Percentiles rank a stretch among this genome's conserved stretches.
Conservation (phyloP, 2,888 invertebrate species). For the Nasonia oneida region DNA sequence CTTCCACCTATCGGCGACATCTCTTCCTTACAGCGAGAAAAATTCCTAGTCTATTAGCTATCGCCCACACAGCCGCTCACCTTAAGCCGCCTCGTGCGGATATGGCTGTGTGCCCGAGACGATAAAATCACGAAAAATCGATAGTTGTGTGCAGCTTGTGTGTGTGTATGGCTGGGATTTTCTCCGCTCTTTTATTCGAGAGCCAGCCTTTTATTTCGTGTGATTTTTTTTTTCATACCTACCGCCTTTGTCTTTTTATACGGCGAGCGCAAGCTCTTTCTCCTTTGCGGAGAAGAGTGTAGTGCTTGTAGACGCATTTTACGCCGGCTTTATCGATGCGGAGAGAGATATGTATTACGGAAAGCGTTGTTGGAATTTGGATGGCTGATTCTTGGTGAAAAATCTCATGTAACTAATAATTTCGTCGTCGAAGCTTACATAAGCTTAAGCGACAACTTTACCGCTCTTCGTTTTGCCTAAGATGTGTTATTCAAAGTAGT, state of each 20-base stretch:
- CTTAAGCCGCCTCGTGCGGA: constrained; percentile 2
- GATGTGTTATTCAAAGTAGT: not conserved
- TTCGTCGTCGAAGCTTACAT: not conserved
- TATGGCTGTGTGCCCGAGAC: constrained; percentile 9
- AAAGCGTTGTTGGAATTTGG: not conserved
- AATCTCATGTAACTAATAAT: no score
- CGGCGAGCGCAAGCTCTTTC: not conserved
- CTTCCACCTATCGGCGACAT: not conserved
- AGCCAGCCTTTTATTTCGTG: constrained; percentile 41
- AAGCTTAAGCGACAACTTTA: not conserved
- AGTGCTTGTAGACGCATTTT: constrained; percentile 4
- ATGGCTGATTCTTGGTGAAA: no score
- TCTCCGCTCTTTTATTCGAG: constrained; percentile 13
- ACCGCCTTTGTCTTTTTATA: constrained; percentile 4
- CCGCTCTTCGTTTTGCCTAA: not conserved
- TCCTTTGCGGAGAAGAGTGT: not conserved
- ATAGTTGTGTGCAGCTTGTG: not conserved
- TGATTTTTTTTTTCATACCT: not conserved
- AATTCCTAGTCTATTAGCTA: constrained; percentile 21
- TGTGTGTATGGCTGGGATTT: not conserved
- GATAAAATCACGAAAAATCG: constrained; percentile 16
- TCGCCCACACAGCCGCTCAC: constrained; percentile 4
- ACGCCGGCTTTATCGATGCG: not conserved
- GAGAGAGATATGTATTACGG: not conserved
- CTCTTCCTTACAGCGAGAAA: constrained; percentile 17